Evolutionary conservation across 2,888 invertebrate species (phyloP).

Genomic region (Drosophila merina): DNA sequence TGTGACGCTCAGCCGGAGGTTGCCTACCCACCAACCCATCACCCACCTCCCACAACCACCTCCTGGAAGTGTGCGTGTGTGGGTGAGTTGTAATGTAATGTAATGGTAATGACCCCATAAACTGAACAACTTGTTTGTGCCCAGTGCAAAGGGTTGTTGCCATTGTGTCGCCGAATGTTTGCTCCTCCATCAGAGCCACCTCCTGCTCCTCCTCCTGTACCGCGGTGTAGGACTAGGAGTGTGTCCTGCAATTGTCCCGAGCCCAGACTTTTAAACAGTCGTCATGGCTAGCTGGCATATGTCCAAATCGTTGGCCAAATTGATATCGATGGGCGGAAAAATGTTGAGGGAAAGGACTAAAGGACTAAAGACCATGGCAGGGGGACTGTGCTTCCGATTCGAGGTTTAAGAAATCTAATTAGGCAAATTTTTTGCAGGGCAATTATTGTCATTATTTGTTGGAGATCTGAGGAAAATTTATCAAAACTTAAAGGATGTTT

Average conservation of each 20-base stretch:
- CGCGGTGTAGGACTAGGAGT: not conserved
- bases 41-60: not conserved
- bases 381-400: not conserved
- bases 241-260: conserved; percentile 33
- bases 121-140: conserved; percentile 78
- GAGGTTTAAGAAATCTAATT: not conserved
- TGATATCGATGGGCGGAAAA: conserved; percentile 33
- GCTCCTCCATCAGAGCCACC: conserved; percentile 3
- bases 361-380: not conserved
- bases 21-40: conserved; percentile 10
- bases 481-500: no score
- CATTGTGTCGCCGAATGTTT: conserved; percentile 58
- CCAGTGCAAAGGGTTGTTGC: conserved; percentile 61
- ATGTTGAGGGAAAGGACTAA: not conserved
- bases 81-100: conserved; percentile 61
- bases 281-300: conserved; percentile 45
- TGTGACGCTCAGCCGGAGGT: conserved; percentile 61
- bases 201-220: not conserved
- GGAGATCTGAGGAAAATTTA: no score
- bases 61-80: conserved; percentile 6
- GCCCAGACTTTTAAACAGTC: conserved; percentile 27
- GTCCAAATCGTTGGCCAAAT: conserved; percentile 41
- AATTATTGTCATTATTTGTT: no score
- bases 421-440: not conserved
- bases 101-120: conserved; percentile 79